Evolutionary conservation across 2,113 vertebrate species (phyloP), one percentile per base, ranked within the genome.

Genomic region (Malurus elegans): DNA sequence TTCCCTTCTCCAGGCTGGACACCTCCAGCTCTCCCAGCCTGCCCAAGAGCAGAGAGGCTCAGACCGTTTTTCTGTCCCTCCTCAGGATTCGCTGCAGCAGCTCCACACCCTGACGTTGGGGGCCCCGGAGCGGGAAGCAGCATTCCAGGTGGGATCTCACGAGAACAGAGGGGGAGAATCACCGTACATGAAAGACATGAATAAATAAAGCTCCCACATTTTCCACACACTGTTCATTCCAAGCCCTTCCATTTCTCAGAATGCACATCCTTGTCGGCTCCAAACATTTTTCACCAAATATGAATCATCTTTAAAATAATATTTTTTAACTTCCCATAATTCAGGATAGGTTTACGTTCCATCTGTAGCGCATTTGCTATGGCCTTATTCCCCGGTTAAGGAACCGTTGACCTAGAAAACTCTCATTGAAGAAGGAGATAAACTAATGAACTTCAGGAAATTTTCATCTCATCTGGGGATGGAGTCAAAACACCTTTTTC

Each of bases 321-420:
- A 61, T 78, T 51, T 85, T 85, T 84, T 50, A 79, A 69, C 36
- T 65, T 64, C 32, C 76, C 62, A 38, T 12, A 5, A 69, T 34
- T 88, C 81, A 86, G 70, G 51, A 29, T 18, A 60, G 64, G 47
- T 91, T 86, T 47, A 23, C 10, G 51, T 70, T 95, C 86, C 88
- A 90, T 57, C 85, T 90, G 79, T n/a, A 79, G 90, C 65, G 14
- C 62, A 42, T 86, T 88, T 90, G 80, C 58, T 58, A 90, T 58
- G 61, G 90, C 75, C 92, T 94, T 95, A 86, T 95, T 95, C 94
- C 82, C 71, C 0, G 5, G 75, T 65, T 90, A 88, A 88, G 72
- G 79, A 88, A 92, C 5, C 75, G 19, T 67, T 97, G 95, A 97
- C 88, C 91, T 94, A 96, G 92, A 96, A 96, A 94, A 80, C 47